A percentile compares a stretch with the other conserved stretches of the same genome.
Evolutionary conservation across 64 coral and sea anemone genomes (phyloP).

Genomic region (Montipora foliosa): DNA sequence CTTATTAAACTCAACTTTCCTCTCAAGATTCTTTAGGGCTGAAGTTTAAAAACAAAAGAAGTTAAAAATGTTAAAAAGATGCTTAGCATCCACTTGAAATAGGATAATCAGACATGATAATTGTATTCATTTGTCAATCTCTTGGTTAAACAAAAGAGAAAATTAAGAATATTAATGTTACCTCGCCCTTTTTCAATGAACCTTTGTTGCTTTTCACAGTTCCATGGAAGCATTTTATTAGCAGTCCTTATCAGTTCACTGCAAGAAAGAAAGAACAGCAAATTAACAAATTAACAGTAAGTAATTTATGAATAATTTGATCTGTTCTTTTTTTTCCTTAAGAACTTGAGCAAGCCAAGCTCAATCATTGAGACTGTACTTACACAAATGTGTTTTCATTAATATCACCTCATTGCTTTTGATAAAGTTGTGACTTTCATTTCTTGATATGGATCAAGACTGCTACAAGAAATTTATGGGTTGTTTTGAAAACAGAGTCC

Average conservation of each 20-base stretch:
- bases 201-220: conserved; percentile 58
- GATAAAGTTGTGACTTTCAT: too few relatives aligned
- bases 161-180: neutral
- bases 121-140: neutral
- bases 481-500: too few relatives aligned
- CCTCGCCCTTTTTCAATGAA: conserved; percentile 85
- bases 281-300: too few relatives aligned
- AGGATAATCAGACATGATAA: neutral
- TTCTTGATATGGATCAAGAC: too few relatives aligned
- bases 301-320: too few relatives aligned
- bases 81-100: neutral
- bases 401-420: too few relatives aligned
- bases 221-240: conserved; percentile 51
- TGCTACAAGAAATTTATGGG: too few relatives aligned
- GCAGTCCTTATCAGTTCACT: conserved; percentile 54
- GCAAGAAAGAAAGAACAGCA: neutral
- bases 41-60: neutral
- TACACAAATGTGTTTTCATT: too few relatives aligned
- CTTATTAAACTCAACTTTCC: conserved; percentile 42
- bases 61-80: too few relatives aligned
- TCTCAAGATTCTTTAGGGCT: neutral
- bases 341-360: too few relatives aligned
- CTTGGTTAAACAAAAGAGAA: neutral
- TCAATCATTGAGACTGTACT: too few relatives aligned
- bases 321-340: too few relatives aligned